Conservation (phyloP, 2,797 vertebrate species). For the Eospalax fontanierii region DNA sequence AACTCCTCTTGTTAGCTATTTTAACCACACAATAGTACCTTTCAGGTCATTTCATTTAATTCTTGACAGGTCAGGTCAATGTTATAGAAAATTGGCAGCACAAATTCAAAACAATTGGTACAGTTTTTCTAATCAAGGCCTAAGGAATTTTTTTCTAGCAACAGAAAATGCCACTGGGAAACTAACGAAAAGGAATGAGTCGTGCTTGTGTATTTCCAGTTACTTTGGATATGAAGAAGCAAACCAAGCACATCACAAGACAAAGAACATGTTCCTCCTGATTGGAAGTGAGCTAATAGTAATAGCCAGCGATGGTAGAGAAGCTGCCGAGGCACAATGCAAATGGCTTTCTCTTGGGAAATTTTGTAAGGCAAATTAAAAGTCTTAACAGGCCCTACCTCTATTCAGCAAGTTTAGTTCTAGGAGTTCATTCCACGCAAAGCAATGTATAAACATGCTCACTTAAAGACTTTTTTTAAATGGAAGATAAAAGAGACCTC, state of each 20-base stretch:
- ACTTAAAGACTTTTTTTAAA: neutral
- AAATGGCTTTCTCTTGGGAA: neutral
- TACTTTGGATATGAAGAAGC: neutral
- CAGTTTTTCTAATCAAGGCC: neutral
- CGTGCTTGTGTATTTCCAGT: neutral
- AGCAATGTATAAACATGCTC: neutral
- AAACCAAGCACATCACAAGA: neutral
- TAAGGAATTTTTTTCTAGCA: neutral
- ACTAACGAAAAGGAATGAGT: conserved; percentile 14
- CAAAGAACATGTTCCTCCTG: neutral
- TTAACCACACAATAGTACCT: neutral
- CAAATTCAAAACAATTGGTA: conserved; percentile 9
- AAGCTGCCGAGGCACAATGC: neutral
- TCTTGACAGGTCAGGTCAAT: neutral
- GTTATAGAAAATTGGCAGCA: conserved; percentile 14
- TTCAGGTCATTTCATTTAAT: neutral
- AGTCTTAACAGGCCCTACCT: neutral
- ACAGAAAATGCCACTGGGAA: conserved; percentile 40
- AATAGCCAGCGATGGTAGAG: neutral
- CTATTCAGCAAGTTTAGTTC: neutral
- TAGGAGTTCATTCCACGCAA: neutral
- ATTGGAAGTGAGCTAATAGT: neutral
- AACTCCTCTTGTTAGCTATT: neutral
- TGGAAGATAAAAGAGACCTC: neutral
- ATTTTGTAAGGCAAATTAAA: neutral